Evolutionary conservation across 2,797 vertebrate genomes (phyloP), one percentile per base, ranked within the genome.

Genomic region (Oophaga sylvatica): DNA sequence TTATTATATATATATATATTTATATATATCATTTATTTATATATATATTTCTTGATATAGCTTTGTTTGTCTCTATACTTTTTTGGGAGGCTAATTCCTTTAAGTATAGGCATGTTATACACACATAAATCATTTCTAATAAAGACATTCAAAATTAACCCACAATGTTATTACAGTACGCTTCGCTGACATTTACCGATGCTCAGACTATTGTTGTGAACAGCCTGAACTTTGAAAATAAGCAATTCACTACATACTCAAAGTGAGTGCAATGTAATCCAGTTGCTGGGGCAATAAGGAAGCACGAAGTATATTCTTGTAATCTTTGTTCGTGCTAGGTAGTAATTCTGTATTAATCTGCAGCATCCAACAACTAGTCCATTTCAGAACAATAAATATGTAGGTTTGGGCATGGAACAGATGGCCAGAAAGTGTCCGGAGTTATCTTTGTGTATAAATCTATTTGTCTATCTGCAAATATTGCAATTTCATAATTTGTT

Each of bases 301-400:
- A n/a, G 41, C 1, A 48, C 60, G 67, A 48, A 26, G 45, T 67
- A 22, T 81, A 81, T 81, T 81, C 53, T 67, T 81, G 80, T 48
- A 41, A 81, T 81, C 11, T 81, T n/a, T 81, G 62, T 53, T 65
- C 80, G 65, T 65, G 60, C 80, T 67, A 67, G 62, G 60, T 81
- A 81, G 80, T 65, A 81, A 81, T 81, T 81, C 62, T 48, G 4
- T 81, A 67, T n/a, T 62, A 67, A 67, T 81, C 62, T 81, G 19
- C 63, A 17, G 22, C 62, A 81, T 81, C n/a, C 41, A 81, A 81
- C 80, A 81, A 53, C 62, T 53, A 65, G 80, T 67, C 62, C 48
- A 67, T 81, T 67, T 67, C 22, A 65, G 62, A 45, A 81, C 41
- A 67, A 65, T 81, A 67, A 67, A 67, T 63, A 63, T 67, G 45